phyloP scores from a whole-genome alignment of 2,113 vertebrate species.

The Xenopus tropicalis region DNA sequence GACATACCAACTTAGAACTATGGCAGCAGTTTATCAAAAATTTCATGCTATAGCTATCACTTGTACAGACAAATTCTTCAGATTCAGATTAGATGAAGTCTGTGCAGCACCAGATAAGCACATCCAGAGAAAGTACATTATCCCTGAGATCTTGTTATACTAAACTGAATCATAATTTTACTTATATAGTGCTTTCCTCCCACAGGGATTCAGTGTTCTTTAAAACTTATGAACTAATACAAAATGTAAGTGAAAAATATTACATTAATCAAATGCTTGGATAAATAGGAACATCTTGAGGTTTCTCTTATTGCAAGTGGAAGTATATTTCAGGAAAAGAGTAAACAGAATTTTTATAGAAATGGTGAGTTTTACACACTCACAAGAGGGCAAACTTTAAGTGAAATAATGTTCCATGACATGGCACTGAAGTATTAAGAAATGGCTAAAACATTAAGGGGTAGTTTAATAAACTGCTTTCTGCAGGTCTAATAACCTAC shows the following conservation, averaged over 20 bases:
- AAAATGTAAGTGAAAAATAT: neutral
- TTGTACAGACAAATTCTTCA: neutral
- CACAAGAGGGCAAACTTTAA: too few relatives aligned
- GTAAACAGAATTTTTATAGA: neutral
- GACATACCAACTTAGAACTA: too few relatives aligned
- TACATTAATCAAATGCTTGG: slow-evolving; percentile 1
- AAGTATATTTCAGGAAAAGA: neutral
- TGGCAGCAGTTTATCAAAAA: too few relatives aligned
- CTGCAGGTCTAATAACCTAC: too few relatives aligned
- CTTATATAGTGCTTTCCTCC: neutral
- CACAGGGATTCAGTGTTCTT: neutral
- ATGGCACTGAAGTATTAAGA: too few relatives aligned
- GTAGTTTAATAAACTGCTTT: too few relatives aligned
- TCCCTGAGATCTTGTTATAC: neutral
- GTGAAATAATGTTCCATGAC: too few relatives aligned
- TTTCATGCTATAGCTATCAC: too few relatives aligned
- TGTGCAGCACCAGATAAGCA: neutral
- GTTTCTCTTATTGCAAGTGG: neutral
- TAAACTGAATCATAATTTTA: slow-evolving; percentile 1
- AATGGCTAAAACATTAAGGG: too few relatives aligned
- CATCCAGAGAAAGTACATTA: neutral
- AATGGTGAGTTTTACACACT: neutral
- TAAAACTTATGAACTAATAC: neutral
- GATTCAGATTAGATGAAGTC: neutral
- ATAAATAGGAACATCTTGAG: neutral